A percentile compares a stretch with the other conserved stretches of the same genome.
phyloP scores from a whole-genome alignment of 2,113 vertebrate genomes.

The Nibea albiflora region DNA sequence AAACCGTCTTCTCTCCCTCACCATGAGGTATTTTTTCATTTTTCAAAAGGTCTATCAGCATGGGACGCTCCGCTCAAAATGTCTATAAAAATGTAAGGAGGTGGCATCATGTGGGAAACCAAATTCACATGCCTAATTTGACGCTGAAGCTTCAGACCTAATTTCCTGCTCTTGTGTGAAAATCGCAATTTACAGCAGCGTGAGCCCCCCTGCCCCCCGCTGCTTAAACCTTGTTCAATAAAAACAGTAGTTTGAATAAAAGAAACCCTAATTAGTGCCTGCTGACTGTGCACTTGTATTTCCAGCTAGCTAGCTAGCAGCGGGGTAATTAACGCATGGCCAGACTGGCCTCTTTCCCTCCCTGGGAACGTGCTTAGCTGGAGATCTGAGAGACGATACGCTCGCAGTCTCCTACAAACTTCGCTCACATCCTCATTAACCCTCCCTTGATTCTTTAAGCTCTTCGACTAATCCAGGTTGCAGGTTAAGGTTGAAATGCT shows the following conservation, averaged over 20 bases:
- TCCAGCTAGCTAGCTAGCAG: slow-evolving; percentile 71
- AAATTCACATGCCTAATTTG: slow-evolving; percentile 66
- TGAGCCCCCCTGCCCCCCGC: slow-evolving; percentile 65
- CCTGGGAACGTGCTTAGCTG: slow-evolving; percentile 67
- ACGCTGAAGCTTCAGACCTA: slow-evolving; percentile 63
- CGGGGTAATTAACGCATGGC: slow-evolving; percentile 77
- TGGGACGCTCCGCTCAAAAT: slow-evolving; percentile 45
- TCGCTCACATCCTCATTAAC: slow-evolving; percentile 78
- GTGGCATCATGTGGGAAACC: slow-evolving; percentile 35
- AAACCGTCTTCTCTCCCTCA: slow-evolving; percentile 38
- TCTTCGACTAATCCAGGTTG: slow-evolving; percentile 73
- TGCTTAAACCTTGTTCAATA: slow-evolving; percentile 75
- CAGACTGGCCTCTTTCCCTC: slow-evolving; percentile 67
- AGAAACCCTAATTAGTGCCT: slow-evolving; percentile 79
- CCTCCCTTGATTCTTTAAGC: slow-evolving; percentile 72
- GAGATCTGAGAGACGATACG: slow-evolving; percentile 75
- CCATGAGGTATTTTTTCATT: slow-evolving; percentile 43
- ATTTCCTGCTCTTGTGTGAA: slow-evolving; percentile 76
- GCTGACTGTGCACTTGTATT: slow-evolving; percentile 80
- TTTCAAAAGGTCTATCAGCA: slow-evolving; percentile 46
- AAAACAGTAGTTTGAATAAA: slow-evolving; percentile 81
- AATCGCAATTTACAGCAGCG: slow-evolving; percentile 71
- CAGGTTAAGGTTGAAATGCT: slow-evolving; percentile 75
- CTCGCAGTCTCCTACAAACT: slow-evolving; percentile 67
- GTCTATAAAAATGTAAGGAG: slow-evolving; percentile 37